Evolutionary conservation across 2,888 invertebrate genomes (phyloP).

Genomic region (Coecobrya sp.): DNA sequence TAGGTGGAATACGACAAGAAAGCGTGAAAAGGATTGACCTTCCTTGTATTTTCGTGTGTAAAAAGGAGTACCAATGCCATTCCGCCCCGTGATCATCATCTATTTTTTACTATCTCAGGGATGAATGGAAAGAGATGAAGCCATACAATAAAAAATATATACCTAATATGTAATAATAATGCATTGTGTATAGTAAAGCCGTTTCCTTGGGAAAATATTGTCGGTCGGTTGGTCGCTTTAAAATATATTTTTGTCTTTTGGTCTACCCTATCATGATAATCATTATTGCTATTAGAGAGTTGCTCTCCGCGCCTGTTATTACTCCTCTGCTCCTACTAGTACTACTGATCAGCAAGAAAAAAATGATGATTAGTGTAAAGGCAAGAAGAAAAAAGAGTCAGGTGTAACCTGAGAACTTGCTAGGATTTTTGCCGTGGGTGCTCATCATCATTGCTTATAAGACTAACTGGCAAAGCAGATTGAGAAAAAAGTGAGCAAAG

Average conservation of each 20-base stretch:
- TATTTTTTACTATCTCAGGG: not conserved
- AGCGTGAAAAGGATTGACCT: constrained; percentile 31
- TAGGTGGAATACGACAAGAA: not conserved
- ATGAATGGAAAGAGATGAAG: constrained; percentile 52
- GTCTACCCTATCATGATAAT: not conserved
- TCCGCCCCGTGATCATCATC: not conserved
- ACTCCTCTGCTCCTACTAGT: not conserved
- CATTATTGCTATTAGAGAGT: not conserved
- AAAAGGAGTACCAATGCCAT: not conserved
- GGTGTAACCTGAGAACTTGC: constrained; percentile 38
- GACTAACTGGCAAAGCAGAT: not conserved
- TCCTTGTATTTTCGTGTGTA: not conserved
- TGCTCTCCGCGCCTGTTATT: not conserved
- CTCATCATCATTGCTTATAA: too few relatives aligned
- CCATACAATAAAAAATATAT: too few relatives aligned
- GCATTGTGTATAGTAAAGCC: constrained; percentile 7
- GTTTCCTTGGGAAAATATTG: constrained; percentile 31
- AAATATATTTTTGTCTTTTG: constrained; percentile 1
- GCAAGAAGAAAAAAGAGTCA: not conserved
- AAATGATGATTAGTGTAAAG: not conserved
- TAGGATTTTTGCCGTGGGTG: not conserved
- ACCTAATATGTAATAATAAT: too few relatives aligned
- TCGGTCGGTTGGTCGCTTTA: constrained; percentile 10
- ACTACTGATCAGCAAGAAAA: constrained; percentile 7
- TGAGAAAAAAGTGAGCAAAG: not conserved